Evolutionary conservation across 2,888 invertebrate genomes (phyloP), one percentile per base, ranked within the genome.

Genomic region (Aelia acuminata): DNA sequence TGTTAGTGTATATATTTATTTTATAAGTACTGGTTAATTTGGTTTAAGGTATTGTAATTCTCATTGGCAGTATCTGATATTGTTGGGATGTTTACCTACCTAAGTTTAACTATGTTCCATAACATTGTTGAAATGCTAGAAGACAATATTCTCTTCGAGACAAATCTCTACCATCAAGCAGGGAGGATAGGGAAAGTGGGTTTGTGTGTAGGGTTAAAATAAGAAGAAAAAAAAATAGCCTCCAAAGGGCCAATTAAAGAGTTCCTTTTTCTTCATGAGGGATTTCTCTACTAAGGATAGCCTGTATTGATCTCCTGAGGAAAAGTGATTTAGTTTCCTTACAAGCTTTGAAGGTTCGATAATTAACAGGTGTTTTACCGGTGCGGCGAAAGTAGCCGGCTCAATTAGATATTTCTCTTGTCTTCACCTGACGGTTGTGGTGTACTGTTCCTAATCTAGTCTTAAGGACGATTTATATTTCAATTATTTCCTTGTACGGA

Each of bases 321-420:
- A 70, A 70, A 70, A 70, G 49, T 31, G 84, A 84, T 49, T 84
- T 50, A 84, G 84, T 84, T 84, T 84, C 84, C 84, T 84, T 84
- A 31, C 20, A 18, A 3, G 84, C n/a, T 70, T 31, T 35, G 18
- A 20, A 70, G 63, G 22, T 2, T 48, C 20, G 39, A 20, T 26
- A 84, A 84, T 84, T 50, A 84, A n/a, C 49, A 50, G 84, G 84
- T 84, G 84, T 84, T 84, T 49, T 84, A 84, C 84, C 48, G 84
- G 50, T 48, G 31, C 22, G 47, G 84, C 26, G 84, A 84, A 84
- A 84, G 84, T 50, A 84, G 22, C 11, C 31, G n/a, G 26, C 18
- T 84, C 39, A n/a, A 26, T 48, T 48, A 84, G 84, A 84, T 43
- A 47, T 84, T 84, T 84, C 26, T 47, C 43, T 84, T 26, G 26